Evolutionary conservation across 2,888 invertebrate genomes (phyloP), one percentile per base, ranked within the genome.

Genomic region (Lasioglossum figueresi): DNA sequence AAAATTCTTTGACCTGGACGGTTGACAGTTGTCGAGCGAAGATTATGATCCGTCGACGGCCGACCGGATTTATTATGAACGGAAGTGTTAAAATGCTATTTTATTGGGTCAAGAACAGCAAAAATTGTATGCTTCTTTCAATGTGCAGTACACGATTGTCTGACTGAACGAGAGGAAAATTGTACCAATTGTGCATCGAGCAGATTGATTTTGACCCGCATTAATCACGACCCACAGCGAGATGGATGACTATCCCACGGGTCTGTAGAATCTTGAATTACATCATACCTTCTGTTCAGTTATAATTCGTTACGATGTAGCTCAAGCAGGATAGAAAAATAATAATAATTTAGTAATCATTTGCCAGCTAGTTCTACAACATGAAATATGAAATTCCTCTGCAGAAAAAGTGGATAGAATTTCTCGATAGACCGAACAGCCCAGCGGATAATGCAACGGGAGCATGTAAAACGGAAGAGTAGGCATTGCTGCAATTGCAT

Each of bases 191-290:
- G 48, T 70, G 48, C 76, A 66, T 80, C 56, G 80, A 88, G 52
- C 59, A 48, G 63, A 78, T 76, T 68, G 52, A 31, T 73, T 80
- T 72, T 34, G 73, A 34, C 80, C 83, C 80, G 80, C 87, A 85
- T 87, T 80, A 48, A 66, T 73, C 79, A 45, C 37, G 82, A 73
- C 72, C 66, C 79, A 59, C 34, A 48, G 45, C n/a, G n/a, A 6
- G 34, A 56, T 34, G 27, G 19, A 59, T 66, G 48, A 37, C 68
- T 83, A 83, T 83, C 73, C 79, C 83, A 79, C 72, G 83, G 52
- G 83, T 71, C 71, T 79, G 68, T 79, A 52, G 76, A 76, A 79
- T 73, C 72, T 76, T 4, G 45, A 75, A 77, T 87, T 87, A 85
- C 68, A 45, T 5, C 63, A 45, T 48, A 12, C 16, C 77, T 75